phyloP scores from a whole-genome alignment of 2,113 vertebrate species.

The Crocuta crocuta region DNA sequence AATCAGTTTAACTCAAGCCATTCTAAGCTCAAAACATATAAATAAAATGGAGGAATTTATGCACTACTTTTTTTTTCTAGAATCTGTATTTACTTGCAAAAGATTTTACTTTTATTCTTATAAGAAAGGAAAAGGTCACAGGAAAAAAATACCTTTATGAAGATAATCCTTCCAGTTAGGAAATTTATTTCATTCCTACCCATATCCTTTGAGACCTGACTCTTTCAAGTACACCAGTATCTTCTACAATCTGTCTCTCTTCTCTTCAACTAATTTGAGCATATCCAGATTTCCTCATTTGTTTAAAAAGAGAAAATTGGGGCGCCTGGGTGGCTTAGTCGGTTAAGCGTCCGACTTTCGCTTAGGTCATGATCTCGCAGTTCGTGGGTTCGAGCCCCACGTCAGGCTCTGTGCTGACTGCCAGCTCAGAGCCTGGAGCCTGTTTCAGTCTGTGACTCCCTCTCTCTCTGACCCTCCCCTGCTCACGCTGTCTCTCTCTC shows the following conservation, averaged over 20 bases:
- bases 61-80: background rate
- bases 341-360: no score
- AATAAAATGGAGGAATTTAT: background rate
- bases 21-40: background rate
- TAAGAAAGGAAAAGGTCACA: background rate
- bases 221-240: background rate
- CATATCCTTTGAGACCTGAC: background rate
- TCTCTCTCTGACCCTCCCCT: no score
- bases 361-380: no score
- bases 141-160: background rate
- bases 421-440: no score
- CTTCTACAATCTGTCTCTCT: background rate
- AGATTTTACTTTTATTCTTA: conserved; percentile 41
- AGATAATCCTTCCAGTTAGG: background rate
- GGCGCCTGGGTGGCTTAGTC: no score
- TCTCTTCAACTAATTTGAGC: background rate
- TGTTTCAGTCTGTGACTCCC: no score
- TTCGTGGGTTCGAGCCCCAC: no score
- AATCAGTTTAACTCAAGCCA: conserved; percentile 34
- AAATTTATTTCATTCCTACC: background rate
- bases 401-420: no score
- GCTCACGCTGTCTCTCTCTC: no score
- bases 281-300: background rate
- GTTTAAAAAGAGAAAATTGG: background rate
- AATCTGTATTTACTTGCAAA: conserved; percentile 32